Evolutionary conservation across 2,888 invertebrate species (phyloP).

Genomic region (Euzophera pinguis): DNA sequence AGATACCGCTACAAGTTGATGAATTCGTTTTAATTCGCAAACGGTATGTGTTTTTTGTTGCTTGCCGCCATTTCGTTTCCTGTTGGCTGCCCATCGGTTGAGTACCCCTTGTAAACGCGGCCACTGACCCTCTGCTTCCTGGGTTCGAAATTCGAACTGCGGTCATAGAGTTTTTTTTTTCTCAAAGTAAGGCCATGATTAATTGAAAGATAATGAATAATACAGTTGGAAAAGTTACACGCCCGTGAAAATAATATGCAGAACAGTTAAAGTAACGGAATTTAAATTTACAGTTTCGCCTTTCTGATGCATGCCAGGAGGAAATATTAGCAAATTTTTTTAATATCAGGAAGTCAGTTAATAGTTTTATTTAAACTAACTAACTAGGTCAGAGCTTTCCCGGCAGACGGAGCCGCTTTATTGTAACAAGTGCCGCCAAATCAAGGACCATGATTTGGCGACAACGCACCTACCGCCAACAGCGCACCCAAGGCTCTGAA

Average conservation of each 20-base stretch:
- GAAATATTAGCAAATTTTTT: too few relatives aligned
- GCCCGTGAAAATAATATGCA: not conserved
- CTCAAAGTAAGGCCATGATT: slow-evolving; percentile 3
- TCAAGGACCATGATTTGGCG: too few relatives aligned
- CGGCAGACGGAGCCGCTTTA: too few relatives aligned
- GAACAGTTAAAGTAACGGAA: not conserved
- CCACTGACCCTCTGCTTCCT: slow-evolving; percentile 26
- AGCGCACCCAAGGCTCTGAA: too few relatives aligned
- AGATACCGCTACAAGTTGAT: slow-evolving; percentile 22
- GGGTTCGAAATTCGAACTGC: slow-evolving; percentile 25
- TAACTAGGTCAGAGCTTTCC: too few relatives aligned
- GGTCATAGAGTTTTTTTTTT: slow-evolving; percentile 22
- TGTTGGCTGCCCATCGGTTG: slow-evolving; percentile 37
- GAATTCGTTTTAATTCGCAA: slow-evolving; percentile 31
- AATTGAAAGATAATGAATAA: slow-evolving; percentile 3
- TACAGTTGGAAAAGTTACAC: not conserved
- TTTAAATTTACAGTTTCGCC: too few relatives aligned
- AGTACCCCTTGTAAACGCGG: slow-evolving; percentile 25
- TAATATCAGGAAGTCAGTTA: too few relatives aligned
- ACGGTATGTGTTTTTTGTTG: slow-evolving; percentile 26
- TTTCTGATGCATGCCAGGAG: too few relatives aligned
- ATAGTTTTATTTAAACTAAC: too few relatives aligned
- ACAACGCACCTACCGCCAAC: too few relatives aligned
- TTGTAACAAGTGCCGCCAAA: too few relatives aligned
- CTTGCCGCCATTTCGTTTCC: slow-evolving; percentile 33